Evolutionary conservation across 2,888 invertebrate genomes (phyloP).

Genomic region (Linnaemya vulpina): DNA sequence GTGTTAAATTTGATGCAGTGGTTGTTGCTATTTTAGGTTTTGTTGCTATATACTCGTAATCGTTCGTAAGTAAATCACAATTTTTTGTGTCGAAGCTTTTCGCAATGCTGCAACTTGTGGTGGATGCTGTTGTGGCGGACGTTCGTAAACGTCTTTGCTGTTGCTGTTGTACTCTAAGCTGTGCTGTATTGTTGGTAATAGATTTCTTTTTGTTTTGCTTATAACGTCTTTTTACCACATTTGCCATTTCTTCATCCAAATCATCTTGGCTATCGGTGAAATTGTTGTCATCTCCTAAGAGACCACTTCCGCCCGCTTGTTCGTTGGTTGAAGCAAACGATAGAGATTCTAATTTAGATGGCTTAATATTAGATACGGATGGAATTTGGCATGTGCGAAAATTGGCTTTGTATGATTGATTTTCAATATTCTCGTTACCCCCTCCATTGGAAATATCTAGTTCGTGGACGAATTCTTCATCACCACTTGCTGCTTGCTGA

Average conservation of each 20-base stretch:
- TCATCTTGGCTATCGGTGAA: constrained; percentile 76
- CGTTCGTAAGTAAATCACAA: constrained; percentile 53
- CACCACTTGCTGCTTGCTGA: constrained; percentile 22
- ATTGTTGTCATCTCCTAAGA: constrained; percentile 66
- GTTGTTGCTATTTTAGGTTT: constrained; percentile 59
- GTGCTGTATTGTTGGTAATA: constrained; percentile 68
- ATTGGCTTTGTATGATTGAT: constrained; percentile 64
- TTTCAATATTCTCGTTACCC: constrained; percentile 66
- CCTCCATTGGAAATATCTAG: constrained; percentile 76
- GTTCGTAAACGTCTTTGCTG: constrained; percentile 79
- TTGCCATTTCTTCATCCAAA: constrained; percentile 75
- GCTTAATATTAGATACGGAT: constrained; percentile 26
- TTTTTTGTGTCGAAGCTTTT: constrained; percentile 47
- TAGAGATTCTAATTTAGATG: constrained; percentile 43
- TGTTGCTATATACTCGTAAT: constrained; percentile 64
- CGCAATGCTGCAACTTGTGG: constrained; percentile 48
- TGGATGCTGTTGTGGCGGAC: constrained; percentile 33
- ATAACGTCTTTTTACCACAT: constrained; percentile 79
- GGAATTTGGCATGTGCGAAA: constrained; percentile 45
- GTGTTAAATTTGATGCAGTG: constrained; percentile 62
- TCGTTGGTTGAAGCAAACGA: constrained; percentile 42
- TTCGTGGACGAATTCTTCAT: constrained; percentile 76
- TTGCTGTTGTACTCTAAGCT: constrained; percentile 76
- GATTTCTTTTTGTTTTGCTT: constrained; percentile 80
- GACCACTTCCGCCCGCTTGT: constrained; percentile 45